Percentiles rank a stretch among this genome's conserved stretches.
These are phyloP conservation scores for Alaudala cheleensis DNA, from an alignment of 2,113 vertebrate species.

Conservation along the genomic window DNA sequence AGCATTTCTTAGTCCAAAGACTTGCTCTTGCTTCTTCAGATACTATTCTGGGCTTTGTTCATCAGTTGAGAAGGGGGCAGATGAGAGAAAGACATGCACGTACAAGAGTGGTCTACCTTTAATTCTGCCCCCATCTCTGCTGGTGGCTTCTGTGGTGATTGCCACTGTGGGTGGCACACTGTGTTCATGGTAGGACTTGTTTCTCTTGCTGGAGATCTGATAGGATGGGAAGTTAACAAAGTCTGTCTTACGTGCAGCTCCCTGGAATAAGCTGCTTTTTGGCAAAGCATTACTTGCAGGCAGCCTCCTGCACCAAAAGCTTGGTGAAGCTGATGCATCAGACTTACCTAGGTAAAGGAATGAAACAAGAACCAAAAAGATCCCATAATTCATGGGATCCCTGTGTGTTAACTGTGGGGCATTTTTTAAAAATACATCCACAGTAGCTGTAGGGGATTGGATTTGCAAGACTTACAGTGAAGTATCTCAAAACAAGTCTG, in stretches of 20 bases:
- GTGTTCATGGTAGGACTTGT: neutral
- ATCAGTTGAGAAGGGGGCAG: conserved; percentile 2
- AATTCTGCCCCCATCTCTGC: neutral
- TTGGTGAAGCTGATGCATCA: neutral
- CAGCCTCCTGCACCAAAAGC: neutral
- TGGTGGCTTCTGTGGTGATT: neutral
- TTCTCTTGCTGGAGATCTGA: neutral
- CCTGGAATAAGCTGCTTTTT: conserved; percentile 2
- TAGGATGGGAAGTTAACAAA: neutral
- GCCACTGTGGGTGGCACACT: neutral
- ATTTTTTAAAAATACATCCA: neutral
- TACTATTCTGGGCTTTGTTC: conserved; percentile 29
- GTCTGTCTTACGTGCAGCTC: neutral
- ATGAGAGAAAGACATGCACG: neutral
- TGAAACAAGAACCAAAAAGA: conserved; percentile 46
- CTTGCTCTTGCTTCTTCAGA: conserved; percentile 43
- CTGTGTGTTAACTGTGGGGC: neutral
- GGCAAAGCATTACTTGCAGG: neutral
- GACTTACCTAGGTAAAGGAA: neutral
- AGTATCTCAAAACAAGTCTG: conserved; percentile 6
- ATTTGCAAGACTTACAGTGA: neutral
- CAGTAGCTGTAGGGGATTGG: neutral
- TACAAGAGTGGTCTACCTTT: neutral
- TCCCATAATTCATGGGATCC: neutral
- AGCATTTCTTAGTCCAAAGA: conserved; percentile 65